A percentile compares a stretch with the other conserved stretches of the same genome.
Evolutionary conservation across 2,888 invertebrate species (phyloP).

Genomic region (Eutolmus rufibarbis): DNA sequence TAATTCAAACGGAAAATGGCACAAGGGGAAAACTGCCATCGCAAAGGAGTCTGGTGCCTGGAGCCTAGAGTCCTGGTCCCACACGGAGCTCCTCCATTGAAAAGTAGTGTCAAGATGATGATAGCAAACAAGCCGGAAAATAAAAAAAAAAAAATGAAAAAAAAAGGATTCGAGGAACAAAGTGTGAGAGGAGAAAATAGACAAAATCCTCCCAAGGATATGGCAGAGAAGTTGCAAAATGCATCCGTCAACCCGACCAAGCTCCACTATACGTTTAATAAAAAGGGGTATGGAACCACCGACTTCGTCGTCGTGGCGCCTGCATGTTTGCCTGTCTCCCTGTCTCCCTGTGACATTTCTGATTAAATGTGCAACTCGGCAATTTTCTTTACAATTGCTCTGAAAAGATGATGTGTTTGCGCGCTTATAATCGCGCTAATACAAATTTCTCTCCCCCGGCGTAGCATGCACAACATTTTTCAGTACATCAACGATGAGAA

Average conservation of each 20-base stretch:
- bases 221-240: conserved; percentile 22
- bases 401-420: conserved; percentile 40
- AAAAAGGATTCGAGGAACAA: not conserved
- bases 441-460: conserved; percentile 28
- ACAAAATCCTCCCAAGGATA: conserved; percentile 40
- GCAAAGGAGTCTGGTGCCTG: not conserved
- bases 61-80: not conserved
- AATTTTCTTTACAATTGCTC: conserved; percentile 44
- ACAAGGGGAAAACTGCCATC: not conserved
- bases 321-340: conserved; percentile 4
- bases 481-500: conserved; percentile 36
- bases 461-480: conserved; percentile 24
- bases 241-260: not conserved
- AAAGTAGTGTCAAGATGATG: conserved; percentile 38
- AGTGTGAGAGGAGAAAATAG: conserved; percentile 22
- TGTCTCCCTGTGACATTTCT: conserved; percentile 38
- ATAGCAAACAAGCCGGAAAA: conserved; percentile 39
- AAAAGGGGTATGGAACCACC: not conserved
- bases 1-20: conserved; percentile 41
- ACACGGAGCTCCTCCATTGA: not conserved
- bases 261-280: not conserved
- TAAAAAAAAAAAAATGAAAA: conserved; percentile 17
- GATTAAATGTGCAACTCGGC: conserved; percentile 45
- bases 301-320: not conserved
- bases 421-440: conserved; percentile 39